Evolutionary conservation across 2,888 invertebrate species (phyloP), one percentile per base, ranked within the genome.

Genomic region (Gandaritis pyraliata): DNA sequence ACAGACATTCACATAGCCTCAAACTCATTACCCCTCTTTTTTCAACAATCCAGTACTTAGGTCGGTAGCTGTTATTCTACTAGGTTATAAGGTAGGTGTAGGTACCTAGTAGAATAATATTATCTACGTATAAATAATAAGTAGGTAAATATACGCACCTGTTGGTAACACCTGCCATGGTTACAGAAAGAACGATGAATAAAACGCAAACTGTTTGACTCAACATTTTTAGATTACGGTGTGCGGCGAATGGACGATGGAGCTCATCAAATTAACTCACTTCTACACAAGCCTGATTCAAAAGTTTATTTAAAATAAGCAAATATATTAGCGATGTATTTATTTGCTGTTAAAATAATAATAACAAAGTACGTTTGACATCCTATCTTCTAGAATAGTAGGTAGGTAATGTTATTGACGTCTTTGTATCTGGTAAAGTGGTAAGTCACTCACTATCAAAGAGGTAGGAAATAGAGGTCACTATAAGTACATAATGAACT

Each of bases 321-420:
- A 41, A 41, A 16, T 43, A 43, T 2, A 33, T 33, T 10, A 7
- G 8, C 13, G 33, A 43, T 33, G 49, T 23, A 33, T 5, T 33
- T 45, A 57, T 23, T 53, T 11, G 18, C 10, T 10, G 18, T 45
- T 39, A 52, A 71, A 58, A 74, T 23, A 23, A 23, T 6, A 6
- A n/a, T n/a, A 73, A 69, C 77, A 65, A 73, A 79, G 78, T 78
- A 78, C 83, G 78, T 83, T 83, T 83, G 84, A 85, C 81, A 78
- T 72, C 75, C 76, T 88, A 88, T 88, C 88, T 41, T 65, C 67
- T 66, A 61, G 68, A 72, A 68, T 69, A 74, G 78, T 80, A 33
- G 41, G 16, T 41, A 41, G 15, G 15, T 41, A 41, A 82, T 82
- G 83, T 78, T 83, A 83, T 81, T 87, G 87, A 88, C 86, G 78